Evolutionary conservation across 2,888 invertebrate genomes (phyloP).

Genomic region (Callinectes sapidus): DNA sequence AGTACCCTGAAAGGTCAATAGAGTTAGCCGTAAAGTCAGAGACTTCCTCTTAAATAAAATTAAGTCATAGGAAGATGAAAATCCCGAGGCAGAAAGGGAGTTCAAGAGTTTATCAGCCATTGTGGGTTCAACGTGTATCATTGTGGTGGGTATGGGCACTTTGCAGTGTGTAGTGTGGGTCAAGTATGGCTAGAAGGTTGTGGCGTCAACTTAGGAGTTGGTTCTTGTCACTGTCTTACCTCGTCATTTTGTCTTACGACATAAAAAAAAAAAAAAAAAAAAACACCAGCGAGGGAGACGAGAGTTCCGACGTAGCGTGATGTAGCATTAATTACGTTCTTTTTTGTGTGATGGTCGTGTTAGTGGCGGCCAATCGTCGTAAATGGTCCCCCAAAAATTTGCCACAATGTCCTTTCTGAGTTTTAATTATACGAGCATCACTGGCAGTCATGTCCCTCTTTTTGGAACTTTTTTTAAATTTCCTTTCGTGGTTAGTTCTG

Average conservation of each 20-base stretch:
- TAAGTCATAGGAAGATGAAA: too few species aligned
- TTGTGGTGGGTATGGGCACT: too few species aligned
- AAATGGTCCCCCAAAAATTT: background rate
- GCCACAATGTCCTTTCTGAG: background rate
- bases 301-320: background rate
- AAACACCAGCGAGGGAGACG: background rate
- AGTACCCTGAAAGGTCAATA: too few species aligned
- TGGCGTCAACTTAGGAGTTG: background rate
- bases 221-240: background rate
- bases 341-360: background rate
- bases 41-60: too few species aligned
- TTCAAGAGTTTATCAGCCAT: too few species aligned
- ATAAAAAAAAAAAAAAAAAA: too few species aligned
- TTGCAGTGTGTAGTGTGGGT: background rate
- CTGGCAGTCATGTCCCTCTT: background rate
- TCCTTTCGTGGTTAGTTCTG: background rate
- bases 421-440: background rate
- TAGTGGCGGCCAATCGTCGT: background rate
- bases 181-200: background rate
- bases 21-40: too few species aligned
- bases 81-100: too few species aligned
- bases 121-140: too few species aligned
- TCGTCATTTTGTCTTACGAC: background rate
- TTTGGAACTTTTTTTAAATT: background rate
- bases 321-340: background rate